Evolutionary conservation across 2,888 invertebrate species (phyloP), one percentile per base, ranked within the genome.

Genomic region (Scaptodrosophila latifasciaeformis): DNA sequence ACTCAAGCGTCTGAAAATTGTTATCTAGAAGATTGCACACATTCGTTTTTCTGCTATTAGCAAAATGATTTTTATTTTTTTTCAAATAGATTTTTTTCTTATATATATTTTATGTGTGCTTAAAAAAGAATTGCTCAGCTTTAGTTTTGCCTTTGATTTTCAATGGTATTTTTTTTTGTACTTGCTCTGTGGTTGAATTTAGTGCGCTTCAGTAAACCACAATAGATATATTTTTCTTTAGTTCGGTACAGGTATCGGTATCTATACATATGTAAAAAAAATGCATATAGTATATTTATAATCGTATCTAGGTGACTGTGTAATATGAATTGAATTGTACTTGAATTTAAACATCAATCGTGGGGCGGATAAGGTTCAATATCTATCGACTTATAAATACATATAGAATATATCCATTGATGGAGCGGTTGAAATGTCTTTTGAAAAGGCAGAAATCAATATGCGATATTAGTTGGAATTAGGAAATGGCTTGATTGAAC

Each of bases 11-110:
- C n/a, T n/a, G n/a, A n/a, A n/a, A n/a, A n/a, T n/a, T n/a, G n/a
- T 58, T 78, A 78, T 78, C 66, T 71, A 65, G 63, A 59, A 75
- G 76, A 75, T 75, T 75, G 77, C 70, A 68, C 75, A 74, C 74
- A 77, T 79, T 75, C 70, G 75, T 70, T 79, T 37, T 76, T 62
- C 74, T n/a, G n/a, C n/a, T 66, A 65, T 63, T 74, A 52, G 72
- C 52, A 50, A 46, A 59, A 61, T 50, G 65, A 65, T 62, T 59
- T 65, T 51, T 50, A 12, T n/a, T 37, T 31, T 31, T 10, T 27
- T 52, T 59, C 30, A 17, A 17, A 17, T 37, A 17, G 42, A 34
- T 27, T 48, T 45, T 46, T 43, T 48, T 51, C 35, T 51, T 42
- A 15, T 18, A 18, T 44, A 18, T 42, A 34, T 62, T 67, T 58